A percentile compares a stretch with the other conserved stretches of the same genome.
Conservation (phyloP, 1,140 invertebrate species). For the Notospermus geniculatus region DNA sequence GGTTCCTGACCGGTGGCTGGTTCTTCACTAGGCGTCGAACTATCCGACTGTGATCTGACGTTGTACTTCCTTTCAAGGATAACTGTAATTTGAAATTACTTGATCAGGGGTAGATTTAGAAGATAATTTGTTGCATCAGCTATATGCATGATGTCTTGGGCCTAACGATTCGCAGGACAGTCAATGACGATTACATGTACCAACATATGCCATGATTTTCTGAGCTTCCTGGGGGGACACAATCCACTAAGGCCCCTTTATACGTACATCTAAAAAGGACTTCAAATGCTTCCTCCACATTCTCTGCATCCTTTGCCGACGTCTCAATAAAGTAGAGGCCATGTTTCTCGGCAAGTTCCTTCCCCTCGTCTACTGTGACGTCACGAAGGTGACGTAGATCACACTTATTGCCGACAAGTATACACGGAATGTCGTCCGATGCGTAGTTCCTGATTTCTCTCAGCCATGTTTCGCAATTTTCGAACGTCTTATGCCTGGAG, state of each 20-base stretch:
- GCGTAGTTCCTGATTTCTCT: constrained; percentile 48
- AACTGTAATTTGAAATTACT: too few relatives aligned
- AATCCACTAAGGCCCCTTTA: not conserved
- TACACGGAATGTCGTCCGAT: constrained; percentile 47
- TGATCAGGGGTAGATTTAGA: too few relatives aligned
- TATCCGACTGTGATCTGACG: too few relatives aligned
- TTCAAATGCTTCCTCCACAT: constrained; percentile 14
- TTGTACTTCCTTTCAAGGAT: too few relatives aligned
- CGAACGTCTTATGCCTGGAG: constrained; percentile 46
- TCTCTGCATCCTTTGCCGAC: constrained; percentile 11
- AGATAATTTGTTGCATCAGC: too few relatives aligned
- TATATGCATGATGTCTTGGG: too few relatives aligned
- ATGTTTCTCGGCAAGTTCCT: constrained; percentile 15
- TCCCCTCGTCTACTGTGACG: constrained; percentile 25
- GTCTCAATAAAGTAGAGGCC: constrained; percentile 13
- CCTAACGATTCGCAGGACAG: too few relatives aligned
- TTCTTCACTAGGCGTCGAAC: too few relatives aligned
- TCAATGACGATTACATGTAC: too few relatives aligned
- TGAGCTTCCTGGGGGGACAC: too few relatives aligned
- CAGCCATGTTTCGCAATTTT: constrained; percentile 45
- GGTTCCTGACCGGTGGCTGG: too few relatives aligned
- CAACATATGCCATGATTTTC: too few relatives aligned
- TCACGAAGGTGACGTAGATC: constrained; percentile 45
- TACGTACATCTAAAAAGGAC: not conserved
- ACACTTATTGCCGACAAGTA: constrained; percentile 54